These are phyloP conservation scores for Sphenopsis melanotis DNA, from an alignment of 2,797 vertebrate genomes.

Conservation along the genomic window DNA sequence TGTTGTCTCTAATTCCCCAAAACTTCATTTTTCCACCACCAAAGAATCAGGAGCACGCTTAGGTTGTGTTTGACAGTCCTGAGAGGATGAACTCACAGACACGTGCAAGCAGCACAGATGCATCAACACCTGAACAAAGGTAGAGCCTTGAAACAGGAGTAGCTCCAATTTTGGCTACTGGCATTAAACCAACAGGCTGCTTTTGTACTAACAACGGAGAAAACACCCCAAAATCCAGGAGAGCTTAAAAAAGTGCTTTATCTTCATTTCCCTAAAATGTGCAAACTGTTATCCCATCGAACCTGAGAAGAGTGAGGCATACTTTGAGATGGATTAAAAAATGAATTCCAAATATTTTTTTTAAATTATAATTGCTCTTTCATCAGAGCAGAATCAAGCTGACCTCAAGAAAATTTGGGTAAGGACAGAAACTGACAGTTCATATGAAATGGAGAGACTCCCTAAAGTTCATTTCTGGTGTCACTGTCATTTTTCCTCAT, in stretches of 20 bases:
- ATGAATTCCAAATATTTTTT: not conserved
- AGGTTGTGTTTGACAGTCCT: not conserved
- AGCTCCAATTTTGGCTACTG: not conserved
- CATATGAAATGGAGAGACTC: not conserved
- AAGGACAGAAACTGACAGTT: not conserved
- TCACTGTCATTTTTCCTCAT: not conserved
- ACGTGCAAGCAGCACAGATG: not conserved
- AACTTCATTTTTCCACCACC: not conserved
- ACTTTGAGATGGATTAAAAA: not conserved
- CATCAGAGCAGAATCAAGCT: not conserved
- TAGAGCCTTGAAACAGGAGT: not conserved
- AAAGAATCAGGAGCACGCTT: not conserved
- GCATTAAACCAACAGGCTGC: not conserved
- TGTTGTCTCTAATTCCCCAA: not conserved
- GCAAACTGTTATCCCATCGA: not conserved
- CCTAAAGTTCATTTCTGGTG: not conserved
- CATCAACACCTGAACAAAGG: not conserved
- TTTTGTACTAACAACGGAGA: not conserved
- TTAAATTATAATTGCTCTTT: not conserved
- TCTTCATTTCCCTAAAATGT: not conserved
- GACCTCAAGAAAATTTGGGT: not conserved
- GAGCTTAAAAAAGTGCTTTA: not conserved
- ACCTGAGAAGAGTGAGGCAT: not conserved
- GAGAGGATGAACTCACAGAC: not conserved
- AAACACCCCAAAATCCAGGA: not conserved